Conservation (phyloP, 2,113 vertebrate species). For the cattle (Bos taurus) region DNA sequence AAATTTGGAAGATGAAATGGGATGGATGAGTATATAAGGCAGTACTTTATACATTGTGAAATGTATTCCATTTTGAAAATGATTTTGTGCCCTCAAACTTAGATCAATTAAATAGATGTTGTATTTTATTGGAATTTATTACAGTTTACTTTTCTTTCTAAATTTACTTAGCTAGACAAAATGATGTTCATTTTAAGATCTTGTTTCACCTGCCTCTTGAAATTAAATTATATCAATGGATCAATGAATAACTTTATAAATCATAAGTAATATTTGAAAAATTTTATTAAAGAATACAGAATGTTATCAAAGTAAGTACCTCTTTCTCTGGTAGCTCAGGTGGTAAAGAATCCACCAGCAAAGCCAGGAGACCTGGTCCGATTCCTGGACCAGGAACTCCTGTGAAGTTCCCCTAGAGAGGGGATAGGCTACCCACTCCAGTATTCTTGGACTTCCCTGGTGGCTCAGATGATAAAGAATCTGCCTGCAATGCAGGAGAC, state of each 20-base stretch:
- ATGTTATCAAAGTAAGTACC: background rate
- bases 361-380: background rate
- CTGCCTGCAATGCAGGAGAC: background rate
- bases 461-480: background rate
- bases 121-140: background rate
- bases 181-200: background rate
- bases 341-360: background rate
- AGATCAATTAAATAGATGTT: background rate
- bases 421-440: background rate
- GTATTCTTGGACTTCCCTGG: background rate
- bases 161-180: background rate
- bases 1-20: background rate
- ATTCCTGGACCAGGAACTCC: background rate
- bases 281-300: slow-evolving; percentile 12
- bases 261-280: background rate
- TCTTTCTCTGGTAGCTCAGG: background rate
- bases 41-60: background rate
- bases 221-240: background rate
- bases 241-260: background rate
- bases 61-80: slow-evolving; percentile 8
- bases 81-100: background rate
- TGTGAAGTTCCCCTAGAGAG: background rate
- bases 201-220: slow-evolving; percentile 8
- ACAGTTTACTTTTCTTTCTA: background rate
- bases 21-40: background rate